Conservation (phyloP, 2,888 invertebrate genomes). For the Dasypolia templi region DNA sequence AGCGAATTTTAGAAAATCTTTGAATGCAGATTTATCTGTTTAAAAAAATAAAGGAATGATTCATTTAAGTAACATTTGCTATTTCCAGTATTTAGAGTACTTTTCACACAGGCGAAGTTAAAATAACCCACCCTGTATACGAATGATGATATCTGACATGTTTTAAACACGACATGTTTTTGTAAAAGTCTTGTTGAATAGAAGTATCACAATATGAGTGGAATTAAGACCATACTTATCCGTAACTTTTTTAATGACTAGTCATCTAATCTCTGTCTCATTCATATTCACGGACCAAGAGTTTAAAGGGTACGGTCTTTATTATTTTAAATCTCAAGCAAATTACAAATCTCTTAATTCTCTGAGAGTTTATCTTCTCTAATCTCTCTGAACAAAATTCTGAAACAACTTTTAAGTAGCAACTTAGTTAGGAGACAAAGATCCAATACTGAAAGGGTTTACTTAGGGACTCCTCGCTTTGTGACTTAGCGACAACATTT, state of each 20-base stretch:
- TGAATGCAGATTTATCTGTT: no score
- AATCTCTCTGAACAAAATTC: slow-evolving; percentile 75
- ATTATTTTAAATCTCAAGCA: slow-evolving; percentile 64
- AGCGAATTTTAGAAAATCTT: no score
- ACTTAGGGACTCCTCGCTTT: slow-evolving; percentile 65
- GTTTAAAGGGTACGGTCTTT: slow-evolving; percentile 42
- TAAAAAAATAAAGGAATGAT: no score
- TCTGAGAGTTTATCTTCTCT: slow-evolving; percentile 72
- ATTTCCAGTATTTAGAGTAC: no score
- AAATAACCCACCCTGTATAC: not conserved
- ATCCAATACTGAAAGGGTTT: slow-evolving; percentile 72
- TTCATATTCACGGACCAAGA: slow-evolving; percentile 42
- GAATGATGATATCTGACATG: not conserved
- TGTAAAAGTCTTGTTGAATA: not conserved
- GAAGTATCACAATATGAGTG: not conserved
- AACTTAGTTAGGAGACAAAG: slow-evolving; percentile 75
- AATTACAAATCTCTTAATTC: slow-evolving; percentile 75
- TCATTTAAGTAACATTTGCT: no score
- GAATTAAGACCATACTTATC: not conserved
- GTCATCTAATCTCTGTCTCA: slow-evolving; percentile 26
- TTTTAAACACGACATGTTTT: not conserved
- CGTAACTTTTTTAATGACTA: slow-evolving; percentile 25
- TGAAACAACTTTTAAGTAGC: slow-evolving; percentile 75
- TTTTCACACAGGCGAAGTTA: no score
- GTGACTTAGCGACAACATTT: slow-evolving; percentile 60